A percentile compares a stretch with the other conserved stretches of the same genome.
Evolutionary conservation across 2,888 invertebrate genomes (phyloP).

Genomic region (Kuschelorhynchus macadamiae): DNA sequence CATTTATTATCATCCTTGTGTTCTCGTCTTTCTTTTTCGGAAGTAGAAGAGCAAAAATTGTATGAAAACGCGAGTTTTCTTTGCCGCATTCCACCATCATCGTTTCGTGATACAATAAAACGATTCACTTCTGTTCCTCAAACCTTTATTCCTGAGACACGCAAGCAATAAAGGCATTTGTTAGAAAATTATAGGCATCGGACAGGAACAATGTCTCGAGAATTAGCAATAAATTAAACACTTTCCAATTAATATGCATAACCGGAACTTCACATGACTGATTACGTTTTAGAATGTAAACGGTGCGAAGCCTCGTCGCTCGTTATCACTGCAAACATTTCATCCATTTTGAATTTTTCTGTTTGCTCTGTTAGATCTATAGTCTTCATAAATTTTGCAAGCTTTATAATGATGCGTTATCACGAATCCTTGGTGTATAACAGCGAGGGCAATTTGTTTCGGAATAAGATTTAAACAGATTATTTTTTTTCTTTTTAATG

Average conservation of each 20-base stretch:
- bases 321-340: constrained; percentile 29
- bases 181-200: constrained; percentile 29
- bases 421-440: too few relatives aligned
- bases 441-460: too few relatives aligned
- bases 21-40: too few relatives aligned
- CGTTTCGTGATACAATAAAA: constrained; percentile 33
- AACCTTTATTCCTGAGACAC: constrained; percentile 24
- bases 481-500: too few relatives aligned
- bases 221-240: constrained; percentile 55
- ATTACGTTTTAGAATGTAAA: constrained; percentile 26
- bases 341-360: constrained; percentile 32
- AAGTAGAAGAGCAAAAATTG: too few relatives aligned
- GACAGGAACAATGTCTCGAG: constrained; percentile 53
- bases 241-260: constrained; percentile 51
- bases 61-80: constrained; percentile 28
- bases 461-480: too few relatives aligned
- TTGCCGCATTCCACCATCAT: constrained; percentile 39
- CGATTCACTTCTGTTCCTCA: constrained; percentile 34
- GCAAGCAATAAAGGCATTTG: constrained; percentile 26
- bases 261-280: constrained; percentile 37
- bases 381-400: constrained; percentile 33
- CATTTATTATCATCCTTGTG: too few relatives aligned
- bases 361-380: constrained; percentile 38
- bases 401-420: constrained; percentile 35
- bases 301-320: constrained; percentile 16